These are phyloP conservation scores for Scartelaos histophorus DNA, from an alignment of 2,113 vertebrate genomes.

Conservation along the genomic window DNA sequence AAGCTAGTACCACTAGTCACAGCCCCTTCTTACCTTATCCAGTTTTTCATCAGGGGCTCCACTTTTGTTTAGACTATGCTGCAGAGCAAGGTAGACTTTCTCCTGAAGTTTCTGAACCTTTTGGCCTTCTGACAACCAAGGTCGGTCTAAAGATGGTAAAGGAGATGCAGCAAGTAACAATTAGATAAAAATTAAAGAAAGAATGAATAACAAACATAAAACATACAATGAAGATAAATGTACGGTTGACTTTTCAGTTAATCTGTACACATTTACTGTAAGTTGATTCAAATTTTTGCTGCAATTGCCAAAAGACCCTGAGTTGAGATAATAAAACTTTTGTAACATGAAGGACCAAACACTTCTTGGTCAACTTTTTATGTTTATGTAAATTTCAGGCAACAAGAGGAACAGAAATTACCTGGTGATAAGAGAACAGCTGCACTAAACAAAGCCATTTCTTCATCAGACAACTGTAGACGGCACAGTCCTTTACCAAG, in stretches of 20 bases:
- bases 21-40: conserved; percentile 76
- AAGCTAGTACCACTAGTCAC: too few species aligned
- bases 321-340: not conserved
- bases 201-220: not conserved
- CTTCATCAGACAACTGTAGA: conserved; percentile 86
- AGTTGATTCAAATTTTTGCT: not conserved
- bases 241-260: not conserved
- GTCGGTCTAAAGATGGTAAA: conserved; percentile 84
- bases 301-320: not conserved
- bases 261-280: not conserved
- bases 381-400: not conserved
- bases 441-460: conserved; percentile 87
- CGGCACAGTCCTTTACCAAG: conserved; percentile 84
- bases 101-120: conserved; percentile 90
- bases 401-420: conserved; percentile 42
- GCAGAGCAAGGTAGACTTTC: conserved; percentile 86
- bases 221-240: not conserved
- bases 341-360: not conserved
- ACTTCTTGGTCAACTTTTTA: not conserved
- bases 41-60: conserved; percentile 83
- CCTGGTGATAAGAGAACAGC: conserved; percentile 86
- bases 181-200: not conserved
- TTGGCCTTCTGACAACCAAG: conserved; percentile 84
- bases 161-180: not conserved
- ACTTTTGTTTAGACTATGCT: conserved; percentile 85